Percentiles rank a stretch among this genome's conserved stretches.
Conservation (phyloP, 2,888 invertebrate genomes). For the Caenorhabditis auriculariae region DNA sequence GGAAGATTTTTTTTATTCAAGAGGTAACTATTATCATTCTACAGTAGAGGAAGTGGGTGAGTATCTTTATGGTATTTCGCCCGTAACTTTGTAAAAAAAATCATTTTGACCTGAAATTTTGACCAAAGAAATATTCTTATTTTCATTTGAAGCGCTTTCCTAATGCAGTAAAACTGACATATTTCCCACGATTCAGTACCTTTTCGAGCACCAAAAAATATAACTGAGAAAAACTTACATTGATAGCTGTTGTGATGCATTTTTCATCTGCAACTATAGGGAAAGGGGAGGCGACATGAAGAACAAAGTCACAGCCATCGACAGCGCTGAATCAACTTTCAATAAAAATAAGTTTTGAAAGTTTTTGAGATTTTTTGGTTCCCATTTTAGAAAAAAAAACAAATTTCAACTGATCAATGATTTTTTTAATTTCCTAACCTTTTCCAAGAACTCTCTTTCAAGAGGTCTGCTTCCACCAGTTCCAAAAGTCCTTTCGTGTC, state of each 20-base stretch:
- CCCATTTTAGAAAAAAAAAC: background rate
- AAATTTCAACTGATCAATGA: too few species aligned
- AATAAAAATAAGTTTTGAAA: background rate
- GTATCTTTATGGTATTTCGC: too few species aligned
- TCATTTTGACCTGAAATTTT: too few species aligned
- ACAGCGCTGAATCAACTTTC: slow-evolving; percentile 48
- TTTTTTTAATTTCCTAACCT: slow-evolving; percentile 26
- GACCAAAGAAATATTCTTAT: too few species aligned
- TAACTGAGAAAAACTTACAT: slow-evolving; percentile 2
- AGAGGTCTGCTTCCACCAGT: slow-evolving; percentile 59
- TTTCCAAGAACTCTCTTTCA: slow-evolving; percentile 42
- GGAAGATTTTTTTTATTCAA: too few species aligned
- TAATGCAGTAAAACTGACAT: too few species aligned
- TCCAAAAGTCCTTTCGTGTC: slow-evolving; percentile 41
- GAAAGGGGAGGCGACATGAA: slow-evolving; percentile 62
- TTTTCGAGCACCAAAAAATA: too few species aligned
- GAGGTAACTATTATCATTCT: too few species aligned
- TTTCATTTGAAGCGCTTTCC: too few species aligned
- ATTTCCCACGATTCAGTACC: too few species aligned
- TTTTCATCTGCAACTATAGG: slow-evolving; percentile 56
- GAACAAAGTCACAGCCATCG: slow-evolving; percentile 51
- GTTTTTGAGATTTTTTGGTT: background rate
- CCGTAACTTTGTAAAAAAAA: too few species aligned
- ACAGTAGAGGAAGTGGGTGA: too few species aligned
- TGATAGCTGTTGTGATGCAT: slow-evolving; percentile 41